Conservation (phyloP, 1,140 invertebrate species). For the Augochlora pura region DNA sequence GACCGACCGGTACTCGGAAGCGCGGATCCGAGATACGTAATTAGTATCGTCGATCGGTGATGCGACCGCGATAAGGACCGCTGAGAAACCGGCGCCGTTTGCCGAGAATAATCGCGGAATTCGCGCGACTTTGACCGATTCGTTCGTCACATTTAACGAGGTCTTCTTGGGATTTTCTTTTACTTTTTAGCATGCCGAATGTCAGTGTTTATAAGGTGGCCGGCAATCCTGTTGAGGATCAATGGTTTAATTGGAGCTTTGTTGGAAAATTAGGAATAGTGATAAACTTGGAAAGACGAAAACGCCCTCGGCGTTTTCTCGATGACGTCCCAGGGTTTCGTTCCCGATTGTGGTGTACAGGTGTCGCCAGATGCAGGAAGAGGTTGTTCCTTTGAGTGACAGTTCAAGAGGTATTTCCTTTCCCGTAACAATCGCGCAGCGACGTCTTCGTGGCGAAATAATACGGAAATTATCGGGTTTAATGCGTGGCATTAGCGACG, state of each 20-base stretch:
- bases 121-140: no score
- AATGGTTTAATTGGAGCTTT: no score
- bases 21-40: constrained; percentile 26
- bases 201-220: no score
- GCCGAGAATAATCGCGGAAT: not conserved
- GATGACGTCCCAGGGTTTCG: not conserved
- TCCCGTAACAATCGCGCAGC: not conserved
- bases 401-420: constrained; percentile 10
- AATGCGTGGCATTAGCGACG: constrained; percentile 2
- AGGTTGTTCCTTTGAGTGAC: not conserved
- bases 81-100: constrained; percentile 17
- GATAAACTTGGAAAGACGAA: no score
- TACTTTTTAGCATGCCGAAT: no score
- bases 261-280: no score
- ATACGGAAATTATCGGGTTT: constrained; percentile 6
- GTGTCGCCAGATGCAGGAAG: not conserved
- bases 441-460: not conserved
- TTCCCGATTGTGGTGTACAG: not conserved
- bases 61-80: constrained; percentile 30
- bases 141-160: no score
- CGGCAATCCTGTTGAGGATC: no score
- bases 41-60: constrained; percentile 19
- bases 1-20: constrained; percentile 25
- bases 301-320: no score
- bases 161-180: no score